phyloP scores from a whole-genome alignment of 1,140 invertebrate species.

The Drosophila obscura region DNA sequence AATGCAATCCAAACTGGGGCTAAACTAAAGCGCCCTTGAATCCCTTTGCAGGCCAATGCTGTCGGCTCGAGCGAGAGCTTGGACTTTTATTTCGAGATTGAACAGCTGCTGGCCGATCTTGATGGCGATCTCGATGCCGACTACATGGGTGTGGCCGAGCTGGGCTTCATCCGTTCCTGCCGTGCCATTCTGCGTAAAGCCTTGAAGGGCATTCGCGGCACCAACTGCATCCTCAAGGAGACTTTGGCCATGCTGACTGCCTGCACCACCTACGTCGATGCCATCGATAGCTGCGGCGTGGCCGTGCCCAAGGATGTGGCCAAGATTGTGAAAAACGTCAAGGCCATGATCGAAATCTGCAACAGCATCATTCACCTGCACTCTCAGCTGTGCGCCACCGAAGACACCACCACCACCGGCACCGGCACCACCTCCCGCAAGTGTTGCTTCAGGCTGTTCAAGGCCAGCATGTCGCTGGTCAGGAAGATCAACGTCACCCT shows the following conservation, averaged over 20 bases:
- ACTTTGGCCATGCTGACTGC: conserved; percentile 25
- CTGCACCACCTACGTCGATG: conserved; percentile 44
- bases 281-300: conserved; percentile 36
- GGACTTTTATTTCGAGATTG: conserved; percentile 13
- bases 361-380: conserved; percentile 38
- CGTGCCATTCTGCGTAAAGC: conserved; percentile 10
- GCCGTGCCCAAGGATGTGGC: conserved; percentile 48
- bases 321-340: conserved; percentile 33
- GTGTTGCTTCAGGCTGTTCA: conserved; percentile 43
- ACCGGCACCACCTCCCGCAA: background rate
- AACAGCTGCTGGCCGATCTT: conserved; percentile 18
- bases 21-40: background rate
- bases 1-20: background rate
- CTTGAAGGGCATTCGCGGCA: conserved; percentile 45
- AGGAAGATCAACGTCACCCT: conserved; percentile 35
- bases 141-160: conserved; percentile 41
- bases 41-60: conserved; percentile 25
- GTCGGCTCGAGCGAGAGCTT: background rate
- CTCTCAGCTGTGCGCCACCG: conserved; percentile 27
- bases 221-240: conserved; percentile 56
- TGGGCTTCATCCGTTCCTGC: conserved; percentile 26
- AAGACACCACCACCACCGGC: conserved; percentile 1
- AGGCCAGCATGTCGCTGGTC: conserved; percentile 26
- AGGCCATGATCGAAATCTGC: conserved; percentile 36
- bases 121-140: conserved; percentile 32